A percentile compares a stretch with the other conserved stretches of the same genome.
These are phyloP conservation scores for Archocentrus centrarchus DNA, from an alignment of 2,113 vertebrate species.

Conservation along the genomic window DNA sequence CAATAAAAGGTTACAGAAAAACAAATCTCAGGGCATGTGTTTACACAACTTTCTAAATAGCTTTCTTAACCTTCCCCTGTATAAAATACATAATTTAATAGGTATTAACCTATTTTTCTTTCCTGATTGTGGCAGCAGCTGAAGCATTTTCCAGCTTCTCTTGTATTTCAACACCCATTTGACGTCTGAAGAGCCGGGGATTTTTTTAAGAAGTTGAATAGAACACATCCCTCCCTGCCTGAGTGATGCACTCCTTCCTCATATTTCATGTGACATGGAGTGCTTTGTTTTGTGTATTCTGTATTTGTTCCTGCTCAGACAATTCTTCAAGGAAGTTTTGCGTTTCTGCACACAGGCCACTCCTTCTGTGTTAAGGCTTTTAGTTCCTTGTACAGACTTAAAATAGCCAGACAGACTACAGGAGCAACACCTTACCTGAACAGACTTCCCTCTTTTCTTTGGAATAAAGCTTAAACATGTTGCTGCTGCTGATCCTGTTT, in stretches of 20 bases:
- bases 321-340: neutral
- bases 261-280: neutral
- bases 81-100: neutral
- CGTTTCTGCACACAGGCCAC: neutral
- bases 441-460: neutral
- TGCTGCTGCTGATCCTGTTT: conserved; percentile 56
- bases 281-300: neutral
- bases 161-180: neutral
- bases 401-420: neutral
- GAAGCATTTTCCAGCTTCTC: neutral
- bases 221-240: neutral
- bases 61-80: neutral
- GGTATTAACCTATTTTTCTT: neutral
- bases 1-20: neutral
- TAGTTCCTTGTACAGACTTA: neutral
- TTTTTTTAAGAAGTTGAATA: neutral
- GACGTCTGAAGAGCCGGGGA: neutral
- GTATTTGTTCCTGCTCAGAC: too few relatives aligned
- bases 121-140: neutral
- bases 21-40: accelerated
- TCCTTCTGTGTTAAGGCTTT: neutral
- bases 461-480: conserved; percentile 45
- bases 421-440: neutral
- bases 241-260: neutral
- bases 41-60: neutral